Evolutionary conservation across 2,113 vertebrate genomes (phyloP).

Genomic region (Cheirogaleus medius): DNA sequence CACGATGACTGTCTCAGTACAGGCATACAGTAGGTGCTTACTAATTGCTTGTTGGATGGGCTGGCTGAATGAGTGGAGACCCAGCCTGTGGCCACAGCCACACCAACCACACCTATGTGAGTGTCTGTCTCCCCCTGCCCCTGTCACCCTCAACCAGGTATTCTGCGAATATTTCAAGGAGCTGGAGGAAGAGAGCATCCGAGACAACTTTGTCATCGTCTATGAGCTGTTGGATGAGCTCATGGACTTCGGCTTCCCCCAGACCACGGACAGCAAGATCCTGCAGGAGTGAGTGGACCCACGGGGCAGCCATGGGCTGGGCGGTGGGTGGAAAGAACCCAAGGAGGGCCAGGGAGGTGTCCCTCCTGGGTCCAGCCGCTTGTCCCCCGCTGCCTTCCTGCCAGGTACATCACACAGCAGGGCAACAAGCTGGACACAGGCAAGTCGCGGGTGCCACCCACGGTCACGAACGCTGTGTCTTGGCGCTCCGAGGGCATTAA

Average conservation of each 20-base stretch:
- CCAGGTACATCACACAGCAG: slow-evolving; percentile 96
- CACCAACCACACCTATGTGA: not conserved
- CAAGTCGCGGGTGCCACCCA: slow-evolving; percentile 91
- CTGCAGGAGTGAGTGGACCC: slow-evolving; percentile 91
- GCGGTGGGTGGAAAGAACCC: rapidly evolving
- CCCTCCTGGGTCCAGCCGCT: not conserved
- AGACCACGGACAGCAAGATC: slow-evolving; percentile 97
- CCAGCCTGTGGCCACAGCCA: not conserved
- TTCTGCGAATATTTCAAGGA: slow-evolving; percentile 97
- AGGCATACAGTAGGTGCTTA: not conserved
- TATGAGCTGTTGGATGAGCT: slow-evolving; percentile 96
- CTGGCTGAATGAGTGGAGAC: not conserved
- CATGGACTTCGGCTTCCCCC: slow-evolving; percentile 98
- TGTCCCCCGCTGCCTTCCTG: not conserved
- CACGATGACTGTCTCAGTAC: too few species aligned
- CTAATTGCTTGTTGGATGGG: not conserved
- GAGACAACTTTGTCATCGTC: slow-evolving; percentile 96
- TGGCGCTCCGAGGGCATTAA: slow-evolving; percentile 96
- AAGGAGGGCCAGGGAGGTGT: too few species aligned
- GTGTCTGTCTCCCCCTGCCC: not conserved
- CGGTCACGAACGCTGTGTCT: slow-evolving; percentile 96
- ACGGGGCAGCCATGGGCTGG: rapidly evolving
- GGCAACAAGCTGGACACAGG: slow-evolving; percentile 92
- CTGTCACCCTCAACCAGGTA: slow-evolving; percentile 82
- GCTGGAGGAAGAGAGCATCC: slow-evolving; percentile 96